Evolutionary conservation across 2,888 invertebrate species (phyloP), one percentile per base, ranked within the genome.

Genomic region (Nomada lathburiana): DNA sequence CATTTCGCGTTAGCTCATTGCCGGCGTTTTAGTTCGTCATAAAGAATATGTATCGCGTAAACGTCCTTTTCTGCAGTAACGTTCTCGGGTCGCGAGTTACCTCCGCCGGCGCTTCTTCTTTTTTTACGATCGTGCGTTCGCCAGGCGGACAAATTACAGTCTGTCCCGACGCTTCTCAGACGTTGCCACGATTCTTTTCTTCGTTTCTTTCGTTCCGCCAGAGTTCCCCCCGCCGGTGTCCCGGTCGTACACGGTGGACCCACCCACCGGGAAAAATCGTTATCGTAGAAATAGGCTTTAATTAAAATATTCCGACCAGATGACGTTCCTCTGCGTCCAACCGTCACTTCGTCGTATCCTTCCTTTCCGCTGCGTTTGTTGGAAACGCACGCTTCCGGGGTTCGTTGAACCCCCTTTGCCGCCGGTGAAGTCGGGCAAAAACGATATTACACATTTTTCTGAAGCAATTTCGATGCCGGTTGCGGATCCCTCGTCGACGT

Each of bases 221-320:
- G n/a, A n/a, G 53, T 53, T 53, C 26, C 26, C 1, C 44, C 55
- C 71, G 74, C 68, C 65, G 65, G 60, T 71, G 57, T 47, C 72
- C 36, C 63, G 52, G 63, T 69, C 57, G 55, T 59, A 55, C 67
- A 59, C 60, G 59, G 44, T 62, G 59, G 60, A 57, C 63, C 62
- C 53, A 71, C 62, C 53, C 74, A 16, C 29, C 10, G 20, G 69
- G 60, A 76, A 82, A 76, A 82, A 77, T 75, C 84, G 83, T 80
- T 79, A 69, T 80, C 82, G 78, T 75, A 78, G 80, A 75, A 87
- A 87, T 84, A 68, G 80, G 70, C 74, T 80, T 84, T 88, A 88
- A 87, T 87, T 87, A 87, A 88, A 89, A 83, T 84, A 87, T 89
- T 81, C 81, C 65, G 57, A 23, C 69, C 69, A 80, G 72, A 76